A percentile compares a stretch with the other conserved stretches of the same genome.
Conservation (phyloP, 2,888 invertebrate species). For the Euclidia mi region DNA sequence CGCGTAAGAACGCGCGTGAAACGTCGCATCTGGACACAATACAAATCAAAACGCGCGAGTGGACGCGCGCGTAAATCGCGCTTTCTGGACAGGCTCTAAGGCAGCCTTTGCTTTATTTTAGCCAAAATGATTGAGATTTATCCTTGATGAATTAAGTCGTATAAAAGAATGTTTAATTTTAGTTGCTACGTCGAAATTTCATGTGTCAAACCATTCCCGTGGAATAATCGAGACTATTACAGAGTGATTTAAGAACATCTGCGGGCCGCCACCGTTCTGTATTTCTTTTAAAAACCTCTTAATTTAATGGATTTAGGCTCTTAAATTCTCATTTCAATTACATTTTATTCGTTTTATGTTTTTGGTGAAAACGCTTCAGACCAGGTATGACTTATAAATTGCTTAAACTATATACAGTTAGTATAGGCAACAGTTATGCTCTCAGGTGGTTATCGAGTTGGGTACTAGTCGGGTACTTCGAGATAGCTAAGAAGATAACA, state of each 20-base stretch:
- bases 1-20: no score
- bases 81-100: no score
- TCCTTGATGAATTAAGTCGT: slow-evolving; percentile 31
- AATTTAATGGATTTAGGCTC: slow-evolving; percentile 11
- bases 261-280: slow-evolving; percentile 20
- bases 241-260: slow-evolving; percentile 41
- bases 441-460: no score
- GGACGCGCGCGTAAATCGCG: no score
- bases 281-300: slow-evolving; percentile 12
- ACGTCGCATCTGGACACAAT: no score
- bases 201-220: slow-evolving; percentile 42
- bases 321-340: slow-evolving; percentile 7
- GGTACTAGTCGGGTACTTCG: no score
- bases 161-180: slow-evolving; percentile 33
- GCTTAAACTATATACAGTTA: no score
- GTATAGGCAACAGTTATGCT: no score
- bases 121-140: not conserved
- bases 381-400: slow-evolving; percentile 16
- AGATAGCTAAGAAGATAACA: no score
- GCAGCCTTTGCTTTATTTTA: no score
- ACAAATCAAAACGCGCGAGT: no score
- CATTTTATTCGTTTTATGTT: slow-evolving; percentile 5
- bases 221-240: slow-evolving; percentile 44
- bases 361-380: not conserved
- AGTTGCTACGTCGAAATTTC: slow-evolving; percentile 20